These are phyloP conservation scores for Arrhamphus sclerolepis DNA, from an alignment of 2,797 vertebrate genomes.

Conservation along the genomic window DNA sequence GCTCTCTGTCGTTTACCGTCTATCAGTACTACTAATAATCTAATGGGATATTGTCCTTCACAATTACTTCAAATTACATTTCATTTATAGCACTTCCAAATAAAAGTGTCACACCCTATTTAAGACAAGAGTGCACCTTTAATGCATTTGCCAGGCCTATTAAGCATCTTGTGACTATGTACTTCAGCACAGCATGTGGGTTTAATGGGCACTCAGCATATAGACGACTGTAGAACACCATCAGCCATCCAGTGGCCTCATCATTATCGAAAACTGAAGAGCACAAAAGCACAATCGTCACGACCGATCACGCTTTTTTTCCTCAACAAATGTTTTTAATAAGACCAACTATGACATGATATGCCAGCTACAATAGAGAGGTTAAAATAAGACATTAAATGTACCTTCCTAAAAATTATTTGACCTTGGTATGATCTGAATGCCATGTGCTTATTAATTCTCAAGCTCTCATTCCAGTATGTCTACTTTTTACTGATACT, in stretches of 20 bases:
- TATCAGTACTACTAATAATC: neutral
- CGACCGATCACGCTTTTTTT: too few species aligned
- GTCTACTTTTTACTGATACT: neutral
- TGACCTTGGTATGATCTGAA: too few species aligned
- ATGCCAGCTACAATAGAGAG: too few species aligned
- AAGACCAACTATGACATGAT: too few species aligned
- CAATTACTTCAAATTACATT: conserved; percentile 2
- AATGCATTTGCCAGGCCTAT: conserved; percentile 3
- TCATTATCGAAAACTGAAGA: too few species aligned
- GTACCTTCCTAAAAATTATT: too few species aligned
- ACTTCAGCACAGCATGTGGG: neutral
- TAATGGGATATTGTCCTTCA: neutral
- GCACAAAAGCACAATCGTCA: too few species aligned
- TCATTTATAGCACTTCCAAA: neutral
- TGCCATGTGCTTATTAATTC: neutral
- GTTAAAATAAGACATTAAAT: too few species aligned
- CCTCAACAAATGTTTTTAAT: too few species aligned
- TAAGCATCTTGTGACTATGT: neutral
- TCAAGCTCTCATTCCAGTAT: neutral
- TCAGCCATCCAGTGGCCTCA: neutral
- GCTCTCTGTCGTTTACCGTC: neutral
- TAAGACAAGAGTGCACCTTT: neutral
- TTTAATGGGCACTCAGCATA: conserved; percentile 8
- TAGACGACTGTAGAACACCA: conserved; percentile 5
- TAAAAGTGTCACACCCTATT: conserved; percentile 3